Base-by-base conservation (phyloP, 2,113 vertebrate genomes). In the Oncorhynchus keta region DNA sequence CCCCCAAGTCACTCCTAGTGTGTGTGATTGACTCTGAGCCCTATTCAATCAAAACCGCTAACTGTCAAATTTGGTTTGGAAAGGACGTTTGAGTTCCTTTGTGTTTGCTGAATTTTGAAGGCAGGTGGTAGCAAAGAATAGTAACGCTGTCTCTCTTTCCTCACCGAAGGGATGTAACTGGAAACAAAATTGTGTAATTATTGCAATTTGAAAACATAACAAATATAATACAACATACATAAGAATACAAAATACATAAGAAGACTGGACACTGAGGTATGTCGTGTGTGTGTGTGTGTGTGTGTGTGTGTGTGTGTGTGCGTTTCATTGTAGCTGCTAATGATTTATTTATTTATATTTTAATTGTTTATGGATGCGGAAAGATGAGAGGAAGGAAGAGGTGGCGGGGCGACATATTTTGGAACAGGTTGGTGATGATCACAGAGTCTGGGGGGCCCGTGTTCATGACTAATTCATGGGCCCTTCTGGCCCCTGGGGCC, bases 401-500 rank as follows among this genome's bases (percentile, higher is more conserved):
- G 91, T 91, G 88, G 81, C 73, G 20, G 76, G 84, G 82, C 86
- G 84, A 83, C 84, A 86, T 90, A 87, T 91, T 89, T 88, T 84
- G 83, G 86, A 91, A 90, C 87, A 91, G 88, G 86, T 89, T 89
- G 86, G 68, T 55, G 28, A 90, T 91, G 89, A 93, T 93, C 90
- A 92, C 86, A 88, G 82, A 87, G 85, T 86, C 87, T 86, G 83
- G 84, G 87, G 83, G 88, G 85, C 76, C 84, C 79, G 75, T 77
- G 82, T 85, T 89, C 82, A 92, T 93, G 88, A 90, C 88, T 93
- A 91, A 93, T 93, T 93, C 91, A 93, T 92, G 80, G 86, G 76
- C 84, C 88, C 89, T 91, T 89, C 91, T 90, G 91, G 88, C 89
- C 90, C 83, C 84, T 48, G 0, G 18, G 14, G 82, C 89, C 84